phyloP scores from a whole-genome alignment of 30 jellyfish, hydroid and myxozoan species.

The Aurelia coerulea region DNA sequence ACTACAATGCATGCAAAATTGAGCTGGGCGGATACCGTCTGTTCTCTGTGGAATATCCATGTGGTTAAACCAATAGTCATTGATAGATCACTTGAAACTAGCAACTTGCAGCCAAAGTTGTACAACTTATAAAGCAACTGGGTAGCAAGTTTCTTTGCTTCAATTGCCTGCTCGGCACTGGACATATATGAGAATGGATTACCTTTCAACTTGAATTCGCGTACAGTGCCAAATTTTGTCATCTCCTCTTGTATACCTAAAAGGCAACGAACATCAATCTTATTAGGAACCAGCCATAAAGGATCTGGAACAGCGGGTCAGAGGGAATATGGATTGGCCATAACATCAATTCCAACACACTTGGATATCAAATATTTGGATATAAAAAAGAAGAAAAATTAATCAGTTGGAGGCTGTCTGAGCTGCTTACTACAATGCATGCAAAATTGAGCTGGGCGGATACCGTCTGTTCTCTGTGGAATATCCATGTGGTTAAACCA shows the following conservation, averaged over 20 bases:
- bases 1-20: constrained; percentile 14
- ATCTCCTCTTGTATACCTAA: constrained; percentile 15
- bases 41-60: constrained; percentile 29
- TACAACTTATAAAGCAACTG: constrained; percentile 6
- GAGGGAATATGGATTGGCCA: too few relatives aligned
- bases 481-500: constrained; percentile 15
- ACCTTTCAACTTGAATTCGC: constrained; percentile 21
- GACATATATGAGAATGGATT: neutral
- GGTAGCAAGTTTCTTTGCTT: constrained; percentile 5
- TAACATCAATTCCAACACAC: too few relatives aligned
- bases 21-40: constrained; percentile 1
- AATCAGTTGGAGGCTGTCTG: neutral
- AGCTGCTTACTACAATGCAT: neutral
- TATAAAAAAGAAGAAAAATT: neutral
- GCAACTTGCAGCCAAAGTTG: constrained; percentile 15
- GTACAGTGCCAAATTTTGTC: neutral
- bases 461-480: constrained; percentile 23
- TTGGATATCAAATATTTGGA: too few relatives aligned
- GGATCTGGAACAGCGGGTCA: too few relatives aligned
- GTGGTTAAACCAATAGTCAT: neutral
- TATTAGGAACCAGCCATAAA: too few relatives aligned
- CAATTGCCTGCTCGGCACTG: constrained; percentile 9
- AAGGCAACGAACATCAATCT: neutral
- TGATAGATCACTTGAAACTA: constrained; percentile 26
- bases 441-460: constrained; percentile 8